Percentiles rank a stretch among this genome's conserved stretches.
Evolutionary conservation across 2,888 invertebrate genomes (phyloP).

Genomic region (Podabrus alpinus): DNA sequence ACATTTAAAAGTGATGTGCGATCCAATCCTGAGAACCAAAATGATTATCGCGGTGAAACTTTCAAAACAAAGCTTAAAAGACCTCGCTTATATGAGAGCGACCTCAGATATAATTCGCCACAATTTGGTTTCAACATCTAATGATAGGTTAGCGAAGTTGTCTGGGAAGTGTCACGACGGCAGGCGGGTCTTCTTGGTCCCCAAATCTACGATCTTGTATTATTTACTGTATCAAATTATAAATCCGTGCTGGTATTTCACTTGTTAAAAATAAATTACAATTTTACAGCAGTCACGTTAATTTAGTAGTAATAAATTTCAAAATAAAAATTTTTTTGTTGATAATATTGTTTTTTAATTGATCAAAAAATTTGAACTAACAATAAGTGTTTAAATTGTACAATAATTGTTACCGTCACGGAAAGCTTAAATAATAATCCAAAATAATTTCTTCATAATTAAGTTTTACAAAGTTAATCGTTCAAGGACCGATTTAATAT

Average conservation of each 20-base stretch:
- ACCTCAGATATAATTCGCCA: conserved; percentile 47
- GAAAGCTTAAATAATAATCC: conserved; percentile 12
- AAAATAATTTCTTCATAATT: conserved; percentile 14
- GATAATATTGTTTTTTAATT: conserved; percentile 13
- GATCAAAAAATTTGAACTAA: conserved; percentile 7
- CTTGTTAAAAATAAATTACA: conserved; percentile 27
- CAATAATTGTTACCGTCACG: conserved; percentile 17
- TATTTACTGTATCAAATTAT: conserved; percentile 52
- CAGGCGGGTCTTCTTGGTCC: conserved; percentile 37
- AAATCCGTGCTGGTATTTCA: conserved; percentile 38
- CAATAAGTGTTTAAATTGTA: conserved; percentile 11
- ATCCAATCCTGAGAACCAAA: conserved; percentile 23
- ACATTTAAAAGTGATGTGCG: conserved; percentile 9
- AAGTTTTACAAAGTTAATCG: conserved; percentile 17
- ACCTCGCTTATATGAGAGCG: conserved; percentile 44
- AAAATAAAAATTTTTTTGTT: conserved; percentile 6
- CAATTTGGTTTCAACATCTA: conserved; percentile 49
- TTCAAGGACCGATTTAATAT: conserved; percentile 16
- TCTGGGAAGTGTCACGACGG: conserved; percentile 49
- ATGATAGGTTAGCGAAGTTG: conserved; percentile 49
- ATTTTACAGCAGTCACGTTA: conserved; percentile 14
- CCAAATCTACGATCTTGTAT: conserved; percentile 48
- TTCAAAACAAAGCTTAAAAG: conserved; percentile 37
- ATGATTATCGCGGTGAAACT: conserved; percentile 27
- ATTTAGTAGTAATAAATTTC: conserved; percentile 7